Evolutionary conservation across 2,113 vertebrate species (phyloP), one percentile per base, ranked within the genome.

Genomic region (Ciconia maguari): DNA sequence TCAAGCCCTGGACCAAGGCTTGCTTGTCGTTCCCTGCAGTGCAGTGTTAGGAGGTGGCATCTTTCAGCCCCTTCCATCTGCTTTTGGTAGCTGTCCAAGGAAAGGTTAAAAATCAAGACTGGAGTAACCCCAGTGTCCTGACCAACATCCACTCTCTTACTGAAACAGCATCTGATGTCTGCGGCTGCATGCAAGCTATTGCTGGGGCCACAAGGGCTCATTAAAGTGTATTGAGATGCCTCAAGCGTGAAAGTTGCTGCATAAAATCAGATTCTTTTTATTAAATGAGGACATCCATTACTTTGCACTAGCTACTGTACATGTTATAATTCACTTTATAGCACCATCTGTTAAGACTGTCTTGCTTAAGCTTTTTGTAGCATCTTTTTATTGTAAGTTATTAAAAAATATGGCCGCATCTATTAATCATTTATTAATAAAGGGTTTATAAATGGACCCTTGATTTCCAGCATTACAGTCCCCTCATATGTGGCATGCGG

Each of bases 391-490:
- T 95, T 87, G 96, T 81, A 85, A 95, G 96, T 96, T 96, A 96
- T 97, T 97, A 97, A 95, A 95, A 93, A 97, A 83, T 85, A 95
- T 16, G 75, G 81, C 95, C 89, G 85, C 81, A n/a, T 66, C 96
- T 95, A 96, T 97, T 97, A 95, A 97, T 97, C 96, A 97, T 81
- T 81, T 95, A 95, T 97, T 97, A 97, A 96, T 96, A 93, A 94
- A 89, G 90, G 87, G 85, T 58, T 96, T 93, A 65, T 93, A 96
- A 96, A 94, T 82, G 75, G 91, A 85, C 92, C 89, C 69, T 88
- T 51, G 9, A 72, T 84, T 91, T 86, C 58, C 89, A 76, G 82
- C 32, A 19, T 75, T 66, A 8, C 58, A 80, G 84, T 77, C 10
- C 26, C 6, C 57, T 90, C 2, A 2, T 44, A 38, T 6, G 1